Evolutionary conservation across 2,888 invertebrate genomes (phyloP), one percentile per base, ranked within the genome.

Genomic region (Isotomurus palustris): DNA sequence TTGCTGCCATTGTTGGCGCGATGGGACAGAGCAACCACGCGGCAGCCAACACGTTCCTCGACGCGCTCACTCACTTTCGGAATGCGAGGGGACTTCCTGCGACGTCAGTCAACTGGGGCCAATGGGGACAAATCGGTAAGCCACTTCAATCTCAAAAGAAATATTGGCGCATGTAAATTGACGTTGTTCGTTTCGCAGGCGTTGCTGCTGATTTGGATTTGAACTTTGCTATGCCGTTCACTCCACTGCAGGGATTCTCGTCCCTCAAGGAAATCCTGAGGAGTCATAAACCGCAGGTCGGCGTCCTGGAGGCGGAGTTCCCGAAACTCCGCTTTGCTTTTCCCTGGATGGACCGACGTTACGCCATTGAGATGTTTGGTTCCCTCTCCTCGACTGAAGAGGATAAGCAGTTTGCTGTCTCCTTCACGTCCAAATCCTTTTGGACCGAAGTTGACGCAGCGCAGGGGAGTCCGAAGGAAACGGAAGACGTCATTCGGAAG

Each of bases 51-150:
- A 53, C 45, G 6, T 61, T 53, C 28, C 29, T 64, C 6, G 61
- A 64, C 38, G 47, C 59, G 1, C 47, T 64, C 32, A 53, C 64
- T 2, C 55, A 61, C 32, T 56, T 55, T 35, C 24, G 61, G n/a
- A 36, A 55, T 29, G 45, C 60, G 1, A 32, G 56, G 14, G 64
- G 64, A 10, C 25, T 64, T 1, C 45, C 50, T 22, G 61, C 54
- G 3, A 53, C 51, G 24, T 49, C 58, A 35, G 44, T 59, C 14
- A 61, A 64, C 24, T 64, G 61, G 64, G 64, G 64, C 3, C 60
- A 61, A 19, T 64, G 64, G 61, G 57, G 44, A n/a, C 40, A 57
- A 28, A 53, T 57, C 3, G 57, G n/a, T n/a, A n/a, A n/a, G n/a
- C n/a, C n/a, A n/a, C n/a, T n/a, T n/a, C n/a, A n/a, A n/a, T n/a